These are phyloP conservation scores for Incurvaria masculella DNA, from an alignment of 2,888 invertebrate species.

Conservation along the genomic window DNA sequence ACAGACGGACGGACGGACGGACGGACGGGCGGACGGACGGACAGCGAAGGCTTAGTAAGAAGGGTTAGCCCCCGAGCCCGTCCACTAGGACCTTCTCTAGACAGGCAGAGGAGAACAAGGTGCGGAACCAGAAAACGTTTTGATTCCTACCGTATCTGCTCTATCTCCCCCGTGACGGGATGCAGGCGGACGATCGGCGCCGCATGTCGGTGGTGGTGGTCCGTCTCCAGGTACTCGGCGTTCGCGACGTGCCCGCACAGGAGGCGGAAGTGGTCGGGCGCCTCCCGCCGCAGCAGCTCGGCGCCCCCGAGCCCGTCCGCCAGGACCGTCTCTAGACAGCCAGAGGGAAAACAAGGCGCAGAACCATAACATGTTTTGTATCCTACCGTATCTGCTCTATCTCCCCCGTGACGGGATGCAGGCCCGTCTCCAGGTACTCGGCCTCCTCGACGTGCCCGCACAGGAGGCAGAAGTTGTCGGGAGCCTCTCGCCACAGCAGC, in stretches of 20 bases:
- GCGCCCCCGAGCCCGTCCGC: constrained; percentile 74
- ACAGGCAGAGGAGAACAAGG: too few species aligned
- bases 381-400: constrained; percentile 64
- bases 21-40: too few species aligned
- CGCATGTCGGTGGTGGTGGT: constrained; percentile 52
- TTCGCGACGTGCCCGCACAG: constrained; percentile 57
- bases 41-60: too few species aligned
- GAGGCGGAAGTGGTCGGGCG: constrained; percentile 56
- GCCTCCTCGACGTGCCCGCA: constrained; percentile 56
- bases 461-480: constrained; percentile 58
- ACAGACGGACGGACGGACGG: too few species aligned
- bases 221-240: constrained; percentile 64
- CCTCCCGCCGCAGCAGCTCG: constrained; percentile 43
- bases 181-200: constrained; percentile 60
- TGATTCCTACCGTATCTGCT: constrained; percentile 67
- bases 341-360: too few species aligned
- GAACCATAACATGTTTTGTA: too few species aligned
- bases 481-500: constrained; percentile 47
- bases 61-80: too few species aligned
- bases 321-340: too few species aligned
- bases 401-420: constrained; percentile 52
- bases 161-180: constrained; percentile 49
- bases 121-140: too few species aligned
- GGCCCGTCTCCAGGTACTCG: constrained; percentile 62
- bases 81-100: too few species aligned